Evolutionary conservation across 2,888 invertebrate species (phyloP).

Genomic region (Synanthedon vespiformis): DNA sequence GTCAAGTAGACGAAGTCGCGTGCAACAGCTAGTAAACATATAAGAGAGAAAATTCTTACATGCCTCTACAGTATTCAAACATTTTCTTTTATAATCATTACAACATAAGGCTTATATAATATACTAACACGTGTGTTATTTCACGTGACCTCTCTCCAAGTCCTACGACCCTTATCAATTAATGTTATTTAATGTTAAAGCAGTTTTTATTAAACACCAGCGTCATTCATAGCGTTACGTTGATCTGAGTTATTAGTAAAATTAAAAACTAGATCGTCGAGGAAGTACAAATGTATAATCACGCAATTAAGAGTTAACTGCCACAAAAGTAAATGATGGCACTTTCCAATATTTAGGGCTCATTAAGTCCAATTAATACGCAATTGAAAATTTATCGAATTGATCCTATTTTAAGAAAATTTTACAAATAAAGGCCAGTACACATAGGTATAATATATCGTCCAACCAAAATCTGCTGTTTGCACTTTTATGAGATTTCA

Average conservation of each 20-base stretch:
- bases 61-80: not conserved
- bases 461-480: too few relatives aligned
- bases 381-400: too few relatives aligned
- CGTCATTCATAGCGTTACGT: too few relatives aligned
- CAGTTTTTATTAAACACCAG: not conserved
- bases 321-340: not conserved
- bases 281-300: not conserved
- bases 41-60: too few relatives aligned
- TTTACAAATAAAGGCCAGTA: too few relatives aligned
- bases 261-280: not conserved
- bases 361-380: not conserved
- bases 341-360: not conserved
- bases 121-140: not conserved
- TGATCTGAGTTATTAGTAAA: too few relatives aligned
- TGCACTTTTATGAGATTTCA: too few relatives aligned
- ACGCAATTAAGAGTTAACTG: not conserved
- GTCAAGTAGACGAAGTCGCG: too few relatives aligned
- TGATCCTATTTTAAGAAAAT: too few relatives aligned
- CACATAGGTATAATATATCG: too few relatives aligned
- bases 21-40: too few relatives aligned
- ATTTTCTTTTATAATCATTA: not conserved
- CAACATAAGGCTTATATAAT: not conserved
- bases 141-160: not conserved
- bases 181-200: not conserved
- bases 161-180: not conserved